Base-by-base conservation (phyloP, 2,113 vertebrate genomes). In the Indicator indicator region DNA sequence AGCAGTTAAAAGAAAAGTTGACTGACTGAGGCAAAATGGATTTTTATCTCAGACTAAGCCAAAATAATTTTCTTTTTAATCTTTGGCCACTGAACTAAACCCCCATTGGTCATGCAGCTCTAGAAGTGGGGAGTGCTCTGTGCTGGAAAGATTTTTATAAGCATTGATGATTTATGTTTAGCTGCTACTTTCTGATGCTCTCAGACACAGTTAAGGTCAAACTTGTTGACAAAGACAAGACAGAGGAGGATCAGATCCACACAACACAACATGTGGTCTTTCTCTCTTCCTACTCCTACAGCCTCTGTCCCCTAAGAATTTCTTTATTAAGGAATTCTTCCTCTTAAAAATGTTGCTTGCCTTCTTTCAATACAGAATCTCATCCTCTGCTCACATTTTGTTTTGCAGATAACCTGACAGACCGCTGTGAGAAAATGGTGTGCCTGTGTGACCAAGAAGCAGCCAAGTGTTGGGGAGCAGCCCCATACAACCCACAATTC, bases 391-490 rank as follows among this genome's bases (percentile, higher is more conserved):
- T 94, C 54, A 88, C 60, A 54, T 96, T 93, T 56, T 97, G 93
- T 97, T 85, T 98, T 98, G 86, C 97, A 99, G 99, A 98, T 91
- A 96, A 98, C 16, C 74, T 98, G 79, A 90, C 98, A 90, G 98
- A 99, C 92, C 96, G 55, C 33, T 99, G 99, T 94, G 98, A 99
- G 92, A 98, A 98, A 94, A 96, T 98, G 72, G 90, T 98, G 50
- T 99, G 99, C 97, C 96, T 97, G 42, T 99, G 99, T 93, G 99
- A 99, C 98, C 97, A 96, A 94, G 97, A 99, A 71, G 96, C 98
- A 36, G 98, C 98, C 64, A 96, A 96, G 70, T 99, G 99, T 79
- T 97, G 99, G 89, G 96, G 97, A 76, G 94, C 94, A 88, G 97
- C 98, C 4, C 89, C 97, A 2, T 99, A 98, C 96, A 98, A 97